Evolutionary conservation across 2,797 vertebrate species (phyloP), one percentile per base, ranked within the genome.

Genomic region (Vireo griseus): DNA sequence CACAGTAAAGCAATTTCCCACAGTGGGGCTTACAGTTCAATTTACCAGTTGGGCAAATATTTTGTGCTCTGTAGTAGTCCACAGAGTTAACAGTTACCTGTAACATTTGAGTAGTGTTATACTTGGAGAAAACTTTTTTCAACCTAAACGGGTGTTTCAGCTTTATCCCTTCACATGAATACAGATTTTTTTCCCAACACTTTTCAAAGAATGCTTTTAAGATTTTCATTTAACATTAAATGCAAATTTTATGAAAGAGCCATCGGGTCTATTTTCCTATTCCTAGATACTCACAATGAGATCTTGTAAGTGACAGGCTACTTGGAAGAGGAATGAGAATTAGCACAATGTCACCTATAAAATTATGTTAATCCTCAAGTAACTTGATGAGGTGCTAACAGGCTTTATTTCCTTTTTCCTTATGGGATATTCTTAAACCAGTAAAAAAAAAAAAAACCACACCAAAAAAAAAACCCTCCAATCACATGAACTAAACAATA

Each of bases 31-130:
- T 98, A 98, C 95, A 98, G 98, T 97, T 98, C 98, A 98, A 98
- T 98, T 98, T 98, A 98, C 98, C 98, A 98, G 98, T 97, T 98
- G 98, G 98, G 97, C 96, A 98, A 98, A 98, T 97, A 98, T 98
- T 98, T 98, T 98, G 97, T 96, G 96, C 98, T 97, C 97, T 81
- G 96, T 98, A 97, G 98, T 97, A 96, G 96, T 96, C 97, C 95
- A 96, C 95, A 97, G 98, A 98, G 98, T 98, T 98, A 98, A 98
- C 98, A 97, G 96, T 96, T 97, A 97, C 96, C 97, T 97, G 95
- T 96, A 97, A 97, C 92, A 96, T 96, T 86, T 51, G 40, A 97
- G 94, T 78, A 96, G 84, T 97, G 97, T 97, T 97, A 97, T 72
- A 98, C 96, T 96, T 97, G 87, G 57, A 96, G 35, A 97, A 98